Base-by-base conservation (phyloP, 2,797 vertebrate species). In the Hippopotamyrus pictus region DNA sequence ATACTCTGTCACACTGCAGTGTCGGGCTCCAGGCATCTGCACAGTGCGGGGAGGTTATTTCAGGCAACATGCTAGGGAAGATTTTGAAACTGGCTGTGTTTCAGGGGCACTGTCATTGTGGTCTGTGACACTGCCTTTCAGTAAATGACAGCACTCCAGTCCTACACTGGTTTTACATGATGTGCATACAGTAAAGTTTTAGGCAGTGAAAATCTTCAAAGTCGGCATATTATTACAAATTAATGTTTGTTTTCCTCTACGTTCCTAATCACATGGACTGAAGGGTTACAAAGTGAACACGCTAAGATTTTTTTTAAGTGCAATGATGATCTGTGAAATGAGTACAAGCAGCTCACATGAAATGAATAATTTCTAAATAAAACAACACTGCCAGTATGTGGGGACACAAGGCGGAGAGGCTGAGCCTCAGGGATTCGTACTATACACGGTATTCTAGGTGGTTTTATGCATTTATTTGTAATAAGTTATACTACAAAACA, bases 21-120 rank as follows among this genome's bases (percentile, higher is more conserved):
- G 90, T 91, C 90, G 92, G 93, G 59, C 94, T 94, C 92, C 93
- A 93, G 46, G 92, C 93, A 92, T 92, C 46, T 90, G 33, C 48
- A 25, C 76, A 88, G 33, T 25, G 25, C 22, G 41, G 90, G 90
- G 29, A 90, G 91, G 87, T 90, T 84, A 91, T 89, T 92, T 91
- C 17, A 91, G 85, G 25, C 57, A 84, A 90, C 87, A 79, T 89
- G 62, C 79, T 89, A 87, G 85, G 91, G 90, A 89, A 93, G 91
- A 91, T 93, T 92, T 92, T 93, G 91, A 93, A 89, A 92, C 91
- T 62, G 8, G 25, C 11, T 87, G 69, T 41, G 84, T 51, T 50
- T 50, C 82, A 84, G n/a, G 19, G 17, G 17, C 73, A n/a, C 19
- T 19, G 37, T 79, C 73, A 44, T 44, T 89, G 88, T 91, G 89